Conservation (phyloP, 2,888 invertebrate species). For the Brenthis hecate region DNA sequence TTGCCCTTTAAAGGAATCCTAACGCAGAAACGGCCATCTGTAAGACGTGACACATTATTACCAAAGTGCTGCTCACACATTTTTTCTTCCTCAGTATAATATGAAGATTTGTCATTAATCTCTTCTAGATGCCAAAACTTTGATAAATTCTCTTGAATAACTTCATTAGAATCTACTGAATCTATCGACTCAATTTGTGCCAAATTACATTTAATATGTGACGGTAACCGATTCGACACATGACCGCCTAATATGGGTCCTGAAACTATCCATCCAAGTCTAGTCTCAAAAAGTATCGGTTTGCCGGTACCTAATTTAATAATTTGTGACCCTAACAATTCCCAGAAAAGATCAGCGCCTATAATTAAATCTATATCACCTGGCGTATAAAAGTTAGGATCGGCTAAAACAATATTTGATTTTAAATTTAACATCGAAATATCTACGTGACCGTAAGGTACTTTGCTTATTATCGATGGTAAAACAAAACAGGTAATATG, state of each 20-base stretch:
- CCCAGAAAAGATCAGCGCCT: no score
- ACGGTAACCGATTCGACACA: not conserved
- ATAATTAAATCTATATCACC: slow-evolving; percentile 7
- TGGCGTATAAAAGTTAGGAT: slow-evolving; percentile 5
- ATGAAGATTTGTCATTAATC: no score
- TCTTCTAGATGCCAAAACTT: no score
- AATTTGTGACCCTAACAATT: slow-evolving; percentile 1
- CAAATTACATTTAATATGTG: not conserved
- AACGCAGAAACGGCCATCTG: no score
- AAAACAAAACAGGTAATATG: not conserved
- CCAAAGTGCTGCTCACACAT: no score
- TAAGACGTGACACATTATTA: no score
- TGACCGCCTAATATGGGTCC: not conserved
- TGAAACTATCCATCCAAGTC: slow-evolving; percentile 12
- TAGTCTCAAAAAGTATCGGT: slow-evolving; percentile 13
- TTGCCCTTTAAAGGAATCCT: no score
- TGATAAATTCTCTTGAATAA: no score
- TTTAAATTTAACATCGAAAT: not conserved
- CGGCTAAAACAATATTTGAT: slow-evolving; percentile 9
- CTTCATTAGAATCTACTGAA: no score
- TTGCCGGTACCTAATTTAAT: slow-evolving; percentile 7
- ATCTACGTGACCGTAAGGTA: not conserved
- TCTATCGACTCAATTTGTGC: not conserved
- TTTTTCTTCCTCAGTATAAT: no score
- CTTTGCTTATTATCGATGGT: slow-evolving; percentile 1